These are phyloP conservation scores for Thymelicus sylvestris DNA, from an alignment of 2,888 invertebrate genomes.

Conservation along the genomic window DNA sequence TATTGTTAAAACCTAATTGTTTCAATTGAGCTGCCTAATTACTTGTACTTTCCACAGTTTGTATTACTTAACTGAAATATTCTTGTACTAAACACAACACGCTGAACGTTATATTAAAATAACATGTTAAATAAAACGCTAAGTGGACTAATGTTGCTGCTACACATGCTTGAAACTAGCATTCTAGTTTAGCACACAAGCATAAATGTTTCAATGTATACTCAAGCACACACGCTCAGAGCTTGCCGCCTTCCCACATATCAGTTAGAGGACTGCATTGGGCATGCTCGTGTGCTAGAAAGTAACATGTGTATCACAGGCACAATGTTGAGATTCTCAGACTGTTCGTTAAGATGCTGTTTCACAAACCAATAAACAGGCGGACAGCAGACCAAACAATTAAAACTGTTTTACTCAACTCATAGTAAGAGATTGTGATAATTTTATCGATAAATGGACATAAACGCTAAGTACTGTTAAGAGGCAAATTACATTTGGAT, in stretches of 20 bases:
- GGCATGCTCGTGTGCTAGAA: no score
- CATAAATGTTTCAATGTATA: no score
- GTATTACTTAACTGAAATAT: slow-evolving; percentile 18
- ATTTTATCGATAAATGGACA: slow-evolving; percentile 6
- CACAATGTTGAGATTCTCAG: slow-evolving; percentile 11
- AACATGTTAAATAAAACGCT: slow-evolving; percentile 6
- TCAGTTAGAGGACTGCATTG: no score
- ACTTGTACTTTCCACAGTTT: slow-evolving; percentile 45
- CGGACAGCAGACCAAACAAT: neutral
- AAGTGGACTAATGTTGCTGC: slow-evolving; percentile 2
- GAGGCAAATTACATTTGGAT: slow-evolving; percentile 31
- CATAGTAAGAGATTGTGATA: slow-evolving; percentile 9
- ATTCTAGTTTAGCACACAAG: no score
- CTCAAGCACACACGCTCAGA: no score
- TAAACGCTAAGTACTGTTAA: slow-evolving; percentile 32
- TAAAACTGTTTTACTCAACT: neutral
- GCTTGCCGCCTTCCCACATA: no score
- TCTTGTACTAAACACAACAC: slow-evolving; percentile 26
- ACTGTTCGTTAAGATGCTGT: slow-evolving; percentile 10
- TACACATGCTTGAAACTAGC: no score
- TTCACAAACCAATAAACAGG: slow-evolving; percentile 19
- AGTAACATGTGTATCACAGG: no score
- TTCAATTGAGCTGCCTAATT: slow-evolving; percentile 55
- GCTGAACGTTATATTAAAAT: slow-evolving; percentile 6
- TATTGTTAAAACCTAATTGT: slow-evolving; percentile 50